These are phyloP conservation scores for Noctua janthe DNA, from an alignment of 2,888 invertebrate genomes.

Conservation along the genomic window DNA sequence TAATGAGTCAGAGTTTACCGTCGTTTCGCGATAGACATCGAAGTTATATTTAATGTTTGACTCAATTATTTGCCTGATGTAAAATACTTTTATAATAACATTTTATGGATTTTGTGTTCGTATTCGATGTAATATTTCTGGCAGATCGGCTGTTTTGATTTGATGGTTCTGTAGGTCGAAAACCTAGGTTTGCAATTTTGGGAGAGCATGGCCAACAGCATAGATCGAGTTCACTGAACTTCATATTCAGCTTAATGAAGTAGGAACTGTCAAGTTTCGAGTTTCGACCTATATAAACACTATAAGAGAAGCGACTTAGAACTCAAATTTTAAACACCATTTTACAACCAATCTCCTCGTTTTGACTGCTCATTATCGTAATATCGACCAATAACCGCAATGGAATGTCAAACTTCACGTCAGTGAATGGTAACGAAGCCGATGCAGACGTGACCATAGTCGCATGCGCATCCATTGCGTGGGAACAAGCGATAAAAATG, in stretches of 20 bases:
- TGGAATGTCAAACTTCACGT: slow-evolving; percentile 17
- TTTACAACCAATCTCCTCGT: neutral
- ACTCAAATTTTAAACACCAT: neutral
- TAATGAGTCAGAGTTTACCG: slow-evolving; percentile 31
- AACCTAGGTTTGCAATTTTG: neutral
- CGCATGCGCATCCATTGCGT: slow-evolving; percentile 13
- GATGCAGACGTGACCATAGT: slow-evolving; percentile 38
- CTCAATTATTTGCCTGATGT: slow-evolving; percentile 10
- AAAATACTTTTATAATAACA: neutral
- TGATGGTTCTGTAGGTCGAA: neutral
- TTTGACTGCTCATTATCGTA: neutral
- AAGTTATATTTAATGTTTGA: slow-evolving; percentile 29
- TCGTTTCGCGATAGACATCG: slow-evolving; percentile 11
- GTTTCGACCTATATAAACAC: neutral
- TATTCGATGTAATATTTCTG: neutral
- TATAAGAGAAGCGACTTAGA: neutral
- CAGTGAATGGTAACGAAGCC: neutral
- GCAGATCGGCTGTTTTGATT: neutral
- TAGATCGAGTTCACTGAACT: neutral
- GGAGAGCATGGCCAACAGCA: neutral
- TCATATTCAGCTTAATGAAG: neutral
- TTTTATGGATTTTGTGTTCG: neutral
- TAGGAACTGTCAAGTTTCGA: neutral
- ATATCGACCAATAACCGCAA: slow-evolving; percentile 2
- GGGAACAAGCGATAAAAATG: slow-evolving; percentile 8